phyloP scores from a whole-genome alignment of 1,140 invertebrate species.

The Melitaea cinxia region DNA sequence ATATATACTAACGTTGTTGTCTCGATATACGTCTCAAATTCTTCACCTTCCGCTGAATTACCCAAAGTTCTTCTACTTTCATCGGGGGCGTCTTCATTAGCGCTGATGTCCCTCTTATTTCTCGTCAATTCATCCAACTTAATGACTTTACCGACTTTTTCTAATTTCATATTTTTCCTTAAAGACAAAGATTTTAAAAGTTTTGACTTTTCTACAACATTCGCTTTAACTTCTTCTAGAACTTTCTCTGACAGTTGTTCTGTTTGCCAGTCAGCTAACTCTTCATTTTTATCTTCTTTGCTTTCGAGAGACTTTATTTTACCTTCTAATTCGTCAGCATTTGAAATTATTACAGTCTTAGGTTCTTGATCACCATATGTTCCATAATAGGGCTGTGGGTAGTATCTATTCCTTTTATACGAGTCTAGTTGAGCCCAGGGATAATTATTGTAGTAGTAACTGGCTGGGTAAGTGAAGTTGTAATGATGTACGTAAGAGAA shows the following conservation, averaged over 20 bases:
- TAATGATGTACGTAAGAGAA: constrained; percentile 54
- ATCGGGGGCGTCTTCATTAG: constrained; percentile 6
- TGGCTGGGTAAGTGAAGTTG: constrained; percentile 43
- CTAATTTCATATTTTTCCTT: constrained; percentile 61
- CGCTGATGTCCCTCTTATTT: constrained; percentile 40
- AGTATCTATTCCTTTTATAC: constrained; percentile 40
- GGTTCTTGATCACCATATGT: constrained; percentile 26
- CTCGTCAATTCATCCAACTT: constrained; percentile 58
- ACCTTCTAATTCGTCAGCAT: constrained; percentile 18
- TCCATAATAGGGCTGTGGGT: constrained; percentile 32
- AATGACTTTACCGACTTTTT: constrained; percentile 60
- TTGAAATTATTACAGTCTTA: not conserved
- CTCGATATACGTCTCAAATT: constrained; percentile 55
- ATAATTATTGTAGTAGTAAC: constrained; percentile 47
- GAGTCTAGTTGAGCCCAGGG: constrained; percentile 47
- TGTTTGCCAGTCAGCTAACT: constrained; percentile 60
- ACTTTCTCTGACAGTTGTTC: constrained; percentile 48
- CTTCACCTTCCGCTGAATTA: constrained; percentile 15
- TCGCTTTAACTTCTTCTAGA: constrained; percentile 62
- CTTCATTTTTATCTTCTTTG: constrained; percentile 27
- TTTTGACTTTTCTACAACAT: constrained; percentile 53
- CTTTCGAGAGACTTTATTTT: constrained; percentile 13
- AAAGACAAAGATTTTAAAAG: constrained; percentile 48
- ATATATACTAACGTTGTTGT: constrained; percentile 51
- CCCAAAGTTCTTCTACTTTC: no score